These are phyloP conservation scores for Amiota mariae DNA, from an alignment of 2,888 invertebrate species.

Conservation along the genomic window DNA sequence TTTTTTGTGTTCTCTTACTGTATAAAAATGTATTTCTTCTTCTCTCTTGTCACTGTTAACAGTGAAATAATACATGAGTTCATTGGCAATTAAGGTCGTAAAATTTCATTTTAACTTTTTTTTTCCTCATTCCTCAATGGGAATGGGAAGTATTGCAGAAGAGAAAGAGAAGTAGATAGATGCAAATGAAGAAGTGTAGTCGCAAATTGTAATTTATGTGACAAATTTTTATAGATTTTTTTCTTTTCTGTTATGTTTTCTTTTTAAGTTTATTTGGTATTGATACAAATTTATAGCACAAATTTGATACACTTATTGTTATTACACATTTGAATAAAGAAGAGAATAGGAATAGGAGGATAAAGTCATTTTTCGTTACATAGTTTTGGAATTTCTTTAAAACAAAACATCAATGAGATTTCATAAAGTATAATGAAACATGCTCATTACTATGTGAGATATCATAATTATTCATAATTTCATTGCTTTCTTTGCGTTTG, in stretches of 20 bases:
- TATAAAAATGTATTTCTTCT: too few relatives aligned
- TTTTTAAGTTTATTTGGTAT: background rate
- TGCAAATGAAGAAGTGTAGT: background rate
- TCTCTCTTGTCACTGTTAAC: conserved; percentile 44
- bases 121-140: background rate
- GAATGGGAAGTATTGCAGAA: background rate
- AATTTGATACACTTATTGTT: conserved; percentile 46
- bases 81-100: conserved; percentile 65
- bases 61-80: conserved; percentile 62
- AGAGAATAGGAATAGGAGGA: too few relatives aligned
- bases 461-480: too few relatives aligned
- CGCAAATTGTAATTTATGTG: conserved; percentile 68
- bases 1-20: too few relatives aligned
- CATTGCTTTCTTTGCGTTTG: too few relatives aligned
- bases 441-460: too few relatives aligned
- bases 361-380: too few relatives aligned
- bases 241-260: conserved; percentile 41
- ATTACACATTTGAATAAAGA: conserved; percentile 46
- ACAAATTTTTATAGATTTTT: conserved; percentile 53
- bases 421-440: too few relatives aligned
- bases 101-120: conserved; percentile 48
- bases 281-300: too few relatives aligned
- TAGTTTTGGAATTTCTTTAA: too few relatives aligned
- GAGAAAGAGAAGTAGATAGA: conserved; percentile 34
- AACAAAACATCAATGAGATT: too few relatives aligned